A percentile compares a stretch with the other conserved stretches of the same genome.
Conservation (phyloP, 2,797 vertebrate genomes). For the Vespertilio murinus region DNA sequence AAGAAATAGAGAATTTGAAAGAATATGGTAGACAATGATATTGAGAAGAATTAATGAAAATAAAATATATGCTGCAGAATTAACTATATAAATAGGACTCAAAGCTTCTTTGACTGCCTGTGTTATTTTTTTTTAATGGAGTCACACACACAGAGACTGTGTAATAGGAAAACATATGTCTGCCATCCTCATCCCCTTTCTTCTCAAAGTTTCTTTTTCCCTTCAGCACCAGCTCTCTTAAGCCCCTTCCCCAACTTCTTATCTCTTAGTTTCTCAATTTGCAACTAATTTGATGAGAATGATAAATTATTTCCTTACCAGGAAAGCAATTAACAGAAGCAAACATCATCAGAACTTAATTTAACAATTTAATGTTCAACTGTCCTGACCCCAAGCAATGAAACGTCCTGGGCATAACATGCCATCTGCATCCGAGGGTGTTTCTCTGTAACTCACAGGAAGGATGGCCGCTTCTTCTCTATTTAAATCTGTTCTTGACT, state of each 20-base stretch:
- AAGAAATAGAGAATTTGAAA: background rate
- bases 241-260: background rate
- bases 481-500: background rate
- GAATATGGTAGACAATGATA: background rate
- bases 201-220: background rate
- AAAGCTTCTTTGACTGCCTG: background rate
- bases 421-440: background rate
- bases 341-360: slow-evolving; percentile 27
- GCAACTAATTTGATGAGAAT: background rate
- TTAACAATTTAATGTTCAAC: background rate
- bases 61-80: background rate
- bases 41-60: background rate
- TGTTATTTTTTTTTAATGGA: background rate
- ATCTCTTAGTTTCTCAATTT: slow-evolving; percentile 11
- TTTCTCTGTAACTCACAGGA: too few species aligned
- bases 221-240: background rate
- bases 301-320: slow-evolving; percentile 11
- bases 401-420: background rate
- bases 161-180: background rate
- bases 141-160: background rate
- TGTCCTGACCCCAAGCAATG: background rate
- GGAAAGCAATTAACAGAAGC: background rate
- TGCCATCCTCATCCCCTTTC: background rate
- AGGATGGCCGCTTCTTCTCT: background rate
- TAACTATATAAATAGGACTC: background rate